These are phyloP conservation scores for Drosophila asahinai DNA, from an alignment of 1,140 invertebrate species.

Conservation along the genomic window DNA sequence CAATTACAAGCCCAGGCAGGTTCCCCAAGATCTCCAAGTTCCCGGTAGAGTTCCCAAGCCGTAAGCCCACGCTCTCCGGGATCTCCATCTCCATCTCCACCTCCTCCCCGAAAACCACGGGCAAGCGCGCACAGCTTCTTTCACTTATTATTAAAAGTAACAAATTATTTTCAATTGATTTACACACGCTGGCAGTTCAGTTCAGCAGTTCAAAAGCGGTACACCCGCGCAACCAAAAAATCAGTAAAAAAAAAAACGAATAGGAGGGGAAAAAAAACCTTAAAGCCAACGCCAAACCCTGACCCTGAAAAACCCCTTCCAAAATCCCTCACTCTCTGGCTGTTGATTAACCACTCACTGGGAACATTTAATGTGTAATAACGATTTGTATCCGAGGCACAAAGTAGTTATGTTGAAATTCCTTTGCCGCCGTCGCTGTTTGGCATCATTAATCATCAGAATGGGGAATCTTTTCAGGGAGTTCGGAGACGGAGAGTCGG, in stretches of 20 bases:
- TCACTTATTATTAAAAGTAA: conserved; percentile 85
- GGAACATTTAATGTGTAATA: conserved; percentile 85
- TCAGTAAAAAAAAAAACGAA: not conserved
- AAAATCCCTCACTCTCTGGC: conserved; percentile 1
- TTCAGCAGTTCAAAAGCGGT: conserved; percentile 73
- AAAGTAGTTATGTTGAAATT: conserved; percentile 84
- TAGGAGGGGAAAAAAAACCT: not conserved
- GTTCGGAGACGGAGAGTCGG: conserved; percentile 5
- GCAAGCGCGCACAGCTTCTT: conserved; percentile 72
- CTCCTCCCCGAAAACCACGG: conserved; percentile 27
- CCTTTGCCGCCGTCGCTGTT: conserved; percentile 65
- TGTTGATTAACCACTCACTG: conserved; percentile 85
- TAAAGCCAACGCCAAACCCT: conserved; percentile 39
- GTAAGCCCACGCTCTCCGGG: conserved; percentile 44
- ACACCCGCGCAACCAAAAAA: conserved; percentile 55
- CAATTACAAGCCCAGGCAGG: conserved; percentile 74
- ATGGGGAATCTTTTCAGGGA: conserved; percentile 79
- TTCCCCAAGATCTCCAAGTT: conserved; percentile 3
- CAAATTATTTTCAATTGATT: conserved; percentile 85
- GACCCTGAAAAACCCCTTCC: conserved; percentile 59
- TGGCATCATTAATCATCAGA: conserved; percentile 80
- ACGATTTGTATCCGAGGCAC: conserved; percentile 84
- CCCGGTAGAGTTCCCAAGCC: conserved; percentile 31
- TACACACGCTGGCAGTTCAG: conserved; percentile 73
- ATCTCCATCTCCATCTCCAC: not conserved